These are phyloP conservation scores for Apostichopus japonicus DNA, from an alignment of 35 echinoderm and acorn worm species.

Conservation along the genomic window DNA sequence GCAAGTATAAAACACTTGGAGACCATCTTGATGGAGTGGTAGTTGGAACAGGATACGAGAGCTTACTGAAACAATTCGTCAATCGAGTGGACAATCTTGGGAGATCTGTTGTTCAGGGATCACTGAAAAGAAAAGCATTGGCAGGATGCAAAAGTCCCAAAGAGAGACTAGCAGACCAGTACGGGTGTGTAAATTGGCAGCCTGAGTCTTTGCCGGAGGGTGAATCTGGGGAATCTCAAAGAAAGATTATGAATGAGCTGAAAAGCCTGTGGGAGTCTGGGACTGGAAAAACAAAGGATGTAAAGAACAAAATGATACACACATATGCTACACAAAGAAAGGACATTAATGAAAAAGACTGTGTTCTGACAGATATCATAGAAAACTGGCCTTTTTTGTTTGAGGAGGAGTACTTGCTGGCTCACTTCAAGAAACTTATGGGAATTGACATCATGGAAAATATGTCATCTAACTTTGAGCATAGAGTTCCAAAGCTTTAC, in stretches of 20 bases:
- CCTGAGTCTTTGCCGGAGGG: conserved; percentile 19
- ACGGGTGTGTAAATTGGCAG: conserved; percentile 60
- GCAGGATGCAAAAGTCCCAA: background rate
- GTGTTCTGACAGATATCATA: conserved; percentile 1
- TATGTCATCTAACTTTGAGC: background rate
- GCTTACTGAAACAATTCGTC: conserved; percentile 27
- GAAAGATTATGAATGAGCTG: conserved; percentile 8
- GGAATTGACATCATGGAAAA: conserved; percentile 36
- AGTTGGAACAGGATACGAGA: conserved; percentile 30
- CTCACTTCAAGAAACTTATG: conserved; percentile 21
- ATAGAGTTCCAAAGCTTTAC: background rate
- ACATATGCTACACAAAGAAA: conserved; percentile 29
- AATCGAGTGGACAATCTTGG: conserved; percentile 27
- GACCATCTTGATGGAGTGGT: conserved; percentile 20
- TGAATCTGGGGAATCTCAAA: conserved; percentile 41
- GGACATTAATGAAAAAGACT: conserved; percentile 9
- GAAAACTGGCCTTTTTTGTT: conserved; percentile 34
- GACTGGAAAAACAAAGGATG: background rate
- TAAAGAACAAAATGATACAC: background rate
- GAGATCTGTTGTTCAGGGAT: background rate
- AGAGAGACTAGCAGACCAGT: conserved; percentile 20
- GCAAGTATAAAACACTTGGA: background rate
- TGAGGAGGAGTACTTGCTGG: background rate
- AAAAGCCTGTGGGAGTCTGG: conserved; percentile 21
- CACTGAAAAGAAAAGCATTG: conserved; percentile 2